These are phyloP conservation scores for Apocheima hispidaria DNA, from an alignment of 2,888 invertebrate species.

Conservation along the genomic window DNA sequence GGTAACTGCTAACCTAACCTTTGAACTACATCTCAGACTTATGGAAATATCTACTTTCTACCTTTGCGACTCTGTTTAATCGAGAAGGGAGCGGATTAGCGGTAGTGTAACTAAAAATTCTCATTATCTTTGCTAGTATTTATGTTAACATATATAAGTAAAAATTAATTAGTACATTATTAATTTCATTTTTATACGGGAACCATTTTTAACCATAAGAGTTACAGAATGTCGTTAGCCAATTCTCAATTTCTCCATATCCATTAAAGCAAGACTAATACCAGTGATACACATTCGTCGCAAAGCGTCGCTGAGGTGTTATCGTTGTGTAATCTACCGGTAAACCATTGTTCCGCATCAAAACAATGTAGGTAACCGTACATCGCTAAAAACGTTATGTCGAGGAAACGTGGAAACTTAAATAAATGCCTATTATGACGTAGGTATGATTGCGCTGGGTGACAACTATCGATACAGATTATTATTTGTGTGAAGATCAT, in stretches of 20 bases:
- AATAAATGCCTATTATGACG: slow-evolving; percentile 53
- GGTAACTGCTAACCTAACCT: slow-evolving; percentile 27
- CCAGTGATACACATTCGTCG: slow-evolving; percentile 33
- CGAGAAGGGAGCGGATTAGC: neutral
- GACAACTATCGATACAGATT: slow-evolving; percentile 7
- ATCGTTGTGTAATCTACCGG: slow-evolving; percentile 62
- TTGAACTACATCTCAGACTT: slow-evolving; percentile 41
- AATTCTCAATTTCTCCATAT: slow-evolving; percentile 22
- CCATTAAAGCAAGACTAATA: slow-evolving; percentile 28
- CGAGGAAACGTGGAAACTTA: slow-evolving; percentile 69
- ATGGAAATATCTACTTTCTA: slow-evolving; percentile 43
- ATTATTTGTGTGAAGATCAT: neutral
- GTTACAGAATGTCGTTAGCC: slow-evolving; percentile 23
- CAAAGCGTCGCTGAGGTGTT: slow-evolving; percentile 35
- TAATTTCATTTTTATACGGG: neutral
- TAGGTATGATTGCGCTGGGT: neutral
- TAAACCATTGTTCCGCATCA: slow-evolving; percentile 69
- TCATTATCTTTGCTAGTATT: too few relatives aligned
- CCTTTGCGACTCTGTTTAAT: slow-evolving; percentile 13
- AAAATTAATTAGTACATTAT: too few relatives aligned
- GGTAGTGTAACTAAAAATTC: too few relatives aligned
- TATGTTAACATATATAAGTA: too few relatives aligned
- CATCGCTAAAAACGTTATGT: slow-evolving; percentile 62
- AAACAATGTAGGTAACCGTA: slow-evolving; percentile 62
- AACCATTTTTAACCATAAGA: slow-evolving; percentile 1